Percentiles rank a stretch among this genome's conserved stretches.
phyloP scores from a whole-genome alignment of 2,113 vertebrate species.

The Tylochromis polylepis region DNA sequence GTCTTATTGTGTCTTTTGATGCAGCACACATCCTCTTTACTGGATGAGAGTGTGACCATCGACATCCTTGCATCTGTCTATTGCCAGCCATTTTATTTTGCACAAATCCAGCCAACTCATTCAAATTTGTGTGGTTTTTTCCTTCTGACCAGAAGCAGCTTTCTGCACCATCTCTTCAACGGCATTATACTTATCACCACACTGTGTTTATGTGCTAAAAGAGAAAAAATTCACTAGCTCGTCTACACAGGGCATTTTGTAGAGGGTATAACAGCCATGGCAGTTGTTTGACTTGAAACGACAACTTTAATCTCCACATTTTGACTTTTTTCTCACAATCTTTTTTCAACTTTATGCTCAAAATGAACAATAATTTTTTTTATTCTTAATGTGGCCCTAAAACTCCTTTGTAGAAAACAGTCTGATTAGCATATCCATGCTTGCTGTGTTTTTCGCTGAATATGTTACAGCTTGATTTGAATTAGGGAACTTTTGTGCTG shows the following conservation, averaged over 20 bases:
- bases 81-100: background rate
- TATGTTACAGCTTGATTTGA: background rate
- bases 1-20: background rate
- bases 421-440: background rate
- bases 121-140: background rate
- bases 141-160: background rate
- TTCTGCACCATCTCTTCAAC: background rate
- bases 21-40: background rate
- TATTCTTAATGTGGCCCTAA: background rate
- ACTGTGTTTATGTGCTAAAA: background rate
- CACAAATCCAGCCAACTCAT: background rate
- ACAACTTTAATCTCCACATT: background rate
- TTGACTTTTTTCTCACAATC: background rate
- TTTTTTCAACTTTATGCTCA: background rate
- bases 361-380: background rate
- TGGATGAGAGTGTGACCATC: background rate
- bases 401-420: background rate
- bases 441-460: background rate
- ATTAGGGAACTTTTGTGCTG: background rate
- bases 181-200: background rate
- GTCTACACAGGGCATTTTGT: background rate
- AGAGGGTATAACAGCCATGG: background rate
- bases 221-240: background rate
- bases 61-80: background rate
- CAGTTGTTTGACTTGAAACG: background rate